Evolutionary conservation across 2,113 vertebrate genomes (phyloP), one percentile per base, ranked within the genome.

Genomic region (Lasiurus cinereus): DNA sequence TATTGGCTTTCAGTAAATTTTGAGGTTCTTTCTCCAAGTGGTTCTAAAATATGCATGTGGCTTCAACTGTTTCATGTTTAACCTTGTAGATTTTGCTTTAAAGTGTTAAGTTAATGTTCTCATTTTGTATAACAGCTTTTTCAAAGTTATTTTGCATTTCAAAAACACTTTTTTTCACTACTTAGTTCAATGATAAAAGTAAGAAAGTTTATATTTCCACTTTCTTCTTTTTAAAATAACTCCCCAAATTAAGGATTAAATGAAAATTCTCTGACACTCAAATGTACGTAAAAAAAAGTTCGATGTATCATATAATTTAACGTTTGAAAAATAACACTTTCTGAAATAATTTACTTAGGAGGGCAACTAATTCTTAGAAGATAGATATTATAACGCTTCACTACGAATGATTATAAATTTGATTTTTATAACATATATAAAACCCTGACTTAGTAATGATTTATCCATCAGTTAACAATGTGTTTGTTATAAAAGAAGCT

Each of bases 91-190:
- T 80, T 66, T 95, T 91, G 15, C 82, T 94, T 95, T 83, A 76
- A 93, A 92, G 24, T 70, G 12, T 90, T 85, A 78, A 86, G 73
- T 89, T 96, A 96, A 95, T 91, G 83, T 72, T 83, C 89, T 88
- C 86, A 86, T 92, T 96, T 96, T 72, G 33, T 72, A 10, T 82
- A 91, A 96, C 59, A 90, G 78, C 31, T 83, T 95, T 97, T 94
- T 94, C 88, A 94, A 94, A 91, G 95, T 83, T 95, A 95, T 76
- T 96, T 97, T 96, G 52, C 91, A 96, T 95, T 96, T 95, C 83
- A 96, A 93, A 85, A 97, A 76, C 59, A 72, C 52, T 88, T 78
- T 97, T 88, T 96, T 74, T 93, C 8, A 95, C 62, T 90, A 88
- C 62, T 29, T 74, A 76, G 27, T 80, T 94, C 52, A 85, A 85